These are phyloP conservation scores for Drosophila elegans DNA, from an alignment of 1,140 invertebrate genomes.

Conservation along the genomic window DNA sequence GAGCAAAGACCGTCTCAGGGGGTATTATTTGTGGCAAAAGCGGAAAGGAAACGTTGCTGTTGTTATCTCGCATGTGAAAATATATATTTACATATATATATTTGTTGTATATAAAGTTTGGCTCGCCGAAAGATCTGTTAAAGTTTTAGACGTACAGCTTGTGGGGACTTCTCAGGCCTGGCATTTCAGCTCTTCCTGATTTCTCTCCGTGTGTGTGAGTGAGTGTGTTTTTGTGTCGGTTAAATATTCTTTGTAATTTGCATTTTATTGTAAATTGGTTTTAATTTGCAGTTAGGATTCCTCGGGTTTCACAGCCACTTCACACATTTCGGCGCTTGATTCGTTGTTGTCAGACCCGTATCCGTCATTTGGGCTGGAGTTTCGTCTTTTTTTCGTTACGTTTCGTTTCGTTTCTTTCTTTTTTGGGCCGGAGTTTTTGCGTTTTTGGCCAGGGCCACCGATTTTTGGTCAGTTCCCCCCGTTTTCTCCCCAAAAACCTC, in stretches of 20 bases:
- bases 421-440: constrained; percentile 50
- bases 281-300: constrained; percentile 58
- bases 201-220: constrained; percentile 7
- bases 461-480: constrained; percentile 50
- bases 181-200: constrained; percentile 11
- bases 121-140: constrained; percentile 73
- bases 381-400: not conserved
- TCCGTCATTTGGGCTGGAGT: constrained; percentile 40
- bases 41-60: constrained; percentile 79
- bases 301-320: constrained; percentile 80
- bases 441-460: constrained; percentile 57
- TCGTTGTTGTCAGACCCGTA: constrained; percentile 41
- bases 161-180: constrained; percentile 37
- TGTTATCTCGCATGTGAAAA: constrained; percentile 76
- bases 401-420: constrained; percentile 11
- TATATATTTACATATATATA: constrained; percentile 46
- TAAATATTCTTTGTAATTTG: constrained; percentile 63
- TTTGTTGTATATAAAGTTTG: constrained; percentile 50
- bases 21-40: constrained; percentile 68
- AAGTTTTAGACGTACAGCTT: constrained; percentile 59
- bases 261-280: constrained; percentile 56
- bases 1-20: constrained; percentile 76
- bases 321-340: constrained; percentile 74
- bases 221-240: constrained; percentile 15
- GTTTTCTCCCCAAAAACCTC: not conserved